Base-by-base conservation (phyloP, 1,140 invertebrate genomes). In the Listronotus oregonensis region DNA sequence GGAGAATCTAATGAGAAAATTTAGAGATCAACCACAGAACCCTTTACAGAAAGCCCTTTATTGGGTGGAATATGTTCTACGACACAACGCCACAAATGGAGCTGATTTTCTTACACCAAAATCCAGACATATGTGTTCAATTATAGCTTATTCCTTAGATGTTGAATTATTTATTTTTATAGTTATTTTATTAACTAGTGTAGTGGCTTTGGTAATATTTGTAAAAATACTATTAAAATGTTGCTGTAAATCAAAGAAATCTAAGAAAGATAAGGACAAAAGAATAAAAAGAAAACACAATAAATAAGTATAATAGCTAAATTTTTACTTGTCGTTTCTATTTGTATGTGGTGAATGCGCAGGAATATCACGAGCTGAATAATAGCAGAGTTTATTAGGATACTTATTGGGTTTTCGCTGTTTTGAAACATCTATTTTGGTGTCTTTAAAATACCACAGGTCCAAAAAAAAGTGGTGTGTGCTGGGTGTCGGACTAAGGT, bases 11-110 rank as follows among this genome's bases (percentile, higher is more conserved):
- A 75, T 75, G 15, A 54, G 21, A 6, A 70, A 65, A 64, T 75
- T 75, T 49, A 74, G 58, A 49, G 83, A 84, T 52, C 75, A 78
- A 70, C 80, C 77, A 1, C 68, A 76, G 43, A 68, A 75, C 54
- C 60, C 74, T 3, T 52, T 83, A 43, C 69, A 84, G 5, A 71
- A 73, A 31, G 77, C 81, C 0, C 70, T 81, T 14, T 85, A 77
- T 75, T 85, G 84, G 84, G 80, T 78, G 3, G 84, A 86, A 66
- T 84, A 82, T 71, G 78, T 84, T 6, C 71, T 85, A 18, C 70
- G 82, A 18, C 75, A 84, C 58, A 80, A 80, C 27, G 82, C 80
- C 8, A 78, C 79, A 1, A 78, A 80, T 18, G 83, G 81, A 10
- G 77, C 78, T 0, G 56, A 57, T 12, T 63, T 67, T 37, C 56